Base-by-base conservation (phyloP, 2,888 invertebrate genomes). In the Thera obeliscata region DNA sequence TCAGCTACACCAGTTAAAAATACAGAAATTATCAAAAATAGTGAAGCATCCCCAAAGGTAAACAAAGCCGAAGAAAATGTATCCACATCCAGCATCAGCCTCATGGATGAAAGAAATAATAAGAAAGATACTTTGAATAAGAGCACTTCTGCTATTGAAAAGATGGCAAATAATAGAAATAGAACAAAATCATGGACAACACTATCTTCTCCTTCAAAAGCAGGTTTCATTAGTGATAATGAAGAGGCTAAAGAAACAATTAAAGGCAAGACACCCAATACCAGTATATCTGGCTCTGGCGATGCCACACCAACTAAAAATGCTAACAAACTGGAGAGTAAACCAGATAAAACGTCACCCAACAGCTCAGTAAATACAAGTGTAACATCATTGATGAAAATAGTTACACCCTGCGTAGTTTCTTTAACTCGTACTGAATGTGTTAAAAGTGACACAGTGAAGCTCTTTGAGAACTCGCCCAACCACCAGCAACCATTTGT, bases 111-210 rank as follows among this genome's bases (percentile, higher is more conserved):
- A 57, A 22, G 22, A 22, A 67, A 86, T 70, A 77, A 80, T 48
- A 81, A 73, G 43, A 73, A 69, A 48, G 64, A 62, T 35, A 66
- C 76, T 67, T 68, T 84, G 11, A 90, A 88, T 71, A 91, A 87
- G 79, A 89, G 85, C 64, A 76, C 81, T 8, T 81, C 89, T 61
- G 77, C 76, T 56, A 54, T 84, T 63, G 80, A 82, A 55, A 72
- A 75, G 49, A 56, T 64, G 64, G 35, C 71, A 54, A 74, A 67
- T 46, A 87, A 87, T 74, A 85, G 87, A 67, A 81, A 81, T 56
- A 83, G 90, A 80, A 88, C 88, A 22, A 88, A 86, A 72, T 91
- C 92, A 36, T 89, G 86, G 83, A 85, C 88, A 66, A 81, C 80
- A 46, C 64, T 81, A 9, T 55, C 52, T n/a, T 41, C 64, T 8